phyloP scores from a whole-genome alignment of 2,797 vertebrate genomes.

The Acomys russatus region DNA sequence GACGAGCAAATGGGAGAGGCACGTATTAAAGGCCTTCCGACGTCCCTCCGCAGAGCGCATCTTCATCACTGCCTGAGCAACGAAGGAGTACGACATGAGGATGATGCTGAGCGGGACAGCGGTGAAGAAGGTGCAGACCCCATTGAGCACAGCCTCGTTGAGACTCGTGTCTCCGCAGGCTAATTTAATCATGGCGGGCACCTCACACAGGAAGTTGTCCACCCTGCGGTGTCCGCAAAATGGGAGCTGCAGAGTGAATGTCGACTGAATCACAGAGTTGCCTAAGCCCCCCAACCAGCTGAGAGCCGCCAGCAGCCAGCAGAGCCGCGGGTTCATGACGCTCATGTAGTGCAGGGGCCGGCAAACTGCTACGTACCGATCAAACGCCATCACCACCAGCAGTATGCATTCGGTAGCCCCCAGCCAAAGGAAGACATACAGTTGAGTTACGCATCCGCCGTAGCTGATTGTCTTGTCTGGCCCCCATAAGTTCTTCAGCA shows the following conservation, averaged over 20 bases:
- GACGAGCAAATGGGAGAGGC: constrained; percentile 78
- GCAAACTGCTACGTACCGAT: constrained; percentile 77
- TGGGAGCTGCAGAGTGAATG: constrained; percentile 76
- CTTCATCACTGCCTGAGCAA: constrained; percentile 69
- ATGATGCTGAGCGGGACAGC: constrained; percentile 59
- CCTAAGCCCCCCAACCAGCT: constrained; percentile 80
- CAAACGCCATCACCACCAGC: constrained; percentile 80
- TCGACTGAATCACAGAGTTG: constrained; percentile 79
- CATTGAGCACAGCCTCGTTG: constrained; percentile 74
- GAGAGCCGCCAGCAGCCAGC: constrained; percentile 54
- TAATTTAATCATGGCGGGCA: constrained; percentile 78
- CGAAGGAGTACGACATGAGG: constrained; percentile 74
- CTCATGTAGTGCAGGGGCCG: constrained; percentile 75
- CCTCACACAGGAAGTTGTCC: constrained; percentile 83
- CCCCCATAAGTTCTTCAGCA: constrained; percentile 74
- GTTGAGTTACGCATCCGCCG: constrained; percentile 77
- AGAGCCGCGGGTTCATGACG: constrained; percentile 71
- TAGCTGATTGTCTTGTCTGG: constrained; percentile 80
- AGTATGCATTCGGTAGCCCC: constrained; percentile 82
- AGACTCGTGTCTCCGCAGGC: constrained; percentile 73
- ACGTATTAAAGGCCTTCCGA: constrained; percentile 77
- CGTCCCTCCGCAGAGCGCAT: constrained; percentile 65
- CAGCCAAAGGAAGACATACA: constrained; percentile 81
- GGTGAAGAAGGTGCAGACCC: constrained; percentile 78
- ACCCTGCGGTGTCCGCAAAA: constrained; percentile 73